These are phyloP conservation scores for Trichonephila inaurata DNA, from an alignment of 1,140 invertebrate genomes.

Conservation along the genomic window DNA sequence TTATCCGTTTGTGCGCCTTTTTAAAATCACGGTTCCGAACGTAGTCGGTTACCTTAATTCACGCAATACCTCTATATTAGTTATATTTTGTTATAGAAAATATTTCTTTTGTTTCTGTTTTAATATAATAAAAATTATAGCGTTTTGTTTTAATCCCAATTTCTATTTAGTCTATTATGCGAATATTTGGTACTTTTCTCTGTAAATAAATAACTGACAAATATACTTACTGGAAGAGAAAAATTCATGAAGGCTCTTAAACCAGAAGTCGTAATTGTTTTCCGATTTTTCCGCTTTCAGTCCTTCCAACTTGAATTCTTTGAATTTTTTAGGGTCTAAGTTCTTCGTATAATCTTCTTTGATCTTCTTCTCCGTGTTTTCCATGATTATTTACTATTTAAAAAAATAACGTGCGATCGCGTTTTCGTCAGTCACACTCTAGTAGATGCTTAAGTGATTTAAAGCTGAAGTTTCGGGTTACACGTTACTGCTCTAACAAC, in stretches of 20 bases:
- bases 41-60: too few species aligned
- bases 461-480: neutral
- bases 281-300: constrained; percentile 43
- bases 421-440: too few species aligned
- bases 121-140: too few species aligned
- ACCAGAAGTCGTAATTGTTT: constrained; percentile 60
- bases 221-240: constrained; percentile 33
- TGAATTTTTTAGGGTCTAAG: constrained; percentile 8
- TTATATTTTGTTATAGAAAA: too few species aligned
- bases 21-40: too few species aligned
- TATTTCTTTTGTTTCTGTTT: too few species aligned
- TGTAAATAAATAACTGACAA: neutral
- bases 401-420: neutral
- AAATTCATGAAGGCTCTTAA: constrained; percentile 33
- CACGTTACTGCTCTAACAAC: neutral
- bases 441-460: too few species aligned
- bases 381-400: neutral
- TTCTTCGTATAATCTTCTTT: constrained; percentile 51
- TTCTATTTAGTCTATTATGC: too few species aligned
- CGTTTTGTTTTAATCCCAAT: too few species aligned
- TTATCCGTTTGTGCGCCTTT: too few species aligned
- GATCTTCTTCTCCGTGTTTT: neutral
- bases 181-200: too few species aligned
- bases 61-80: too few species aligned
- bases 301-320: constrained; percentile 57